These are phyloP conservation scores for Dendrocincla tyrannina DNA, from an alignment of 2,797 vertebrate species.

Conservation along the genomic window DNA sequence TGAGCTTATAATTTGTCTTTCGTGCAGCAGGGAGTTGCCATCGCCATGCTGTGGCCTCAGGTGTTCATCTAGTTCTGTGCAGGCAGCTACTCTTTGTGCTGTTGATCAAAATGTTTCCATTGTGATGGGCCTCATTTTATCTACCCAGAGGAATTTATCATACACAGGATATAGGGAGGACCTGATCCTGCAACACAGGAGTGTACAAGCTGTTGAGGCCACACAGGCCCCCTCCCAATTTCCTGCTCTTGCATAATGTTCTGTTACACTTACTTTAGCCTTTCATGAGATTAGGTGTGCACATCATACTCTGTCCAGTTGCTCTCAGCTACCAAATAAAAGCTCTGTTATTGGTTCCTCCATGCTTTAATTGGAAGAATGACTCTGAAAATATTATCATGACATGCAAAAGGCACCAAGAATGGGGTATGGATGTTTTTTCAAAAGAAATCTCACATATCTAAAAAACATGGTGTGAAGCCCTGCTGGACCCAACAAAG, in stretches of 20 bases:
- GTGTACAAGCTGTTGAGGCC: neutral
- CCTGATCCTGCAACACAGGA: neutral
- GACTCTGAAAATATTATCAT: neutral
- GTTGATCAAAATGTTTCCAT: constrained; percentile 52
- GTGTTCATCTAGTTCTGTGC: constrained; percentile 41
- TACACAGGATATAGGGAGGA: neutral
- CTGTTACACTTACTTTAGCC: neutral
- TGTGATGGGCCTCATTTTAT: constrained; percentile 15
- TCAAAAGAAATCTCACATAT: neutral
- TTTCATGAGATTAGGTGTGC: neutral
- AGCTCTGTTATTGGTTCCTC: neutral
- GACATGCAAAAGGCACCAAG: neutral
- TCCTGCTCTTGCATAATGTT: neutral
- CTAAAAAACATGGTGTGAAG: neutral
- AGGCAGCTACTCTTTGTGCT: constrained; percentile 16
- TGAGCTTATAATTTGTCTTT: constrained; percentile 46
- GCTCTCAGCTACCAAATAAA: neutral
- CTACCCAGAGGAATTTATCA: neutral
- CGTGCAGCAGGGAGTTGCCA: constrained; percentile 30
- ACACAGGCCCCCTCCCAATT: neutral
- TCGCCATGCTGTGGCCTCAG: constrained; percentile 48
- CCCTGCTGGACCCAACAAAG: neutral
- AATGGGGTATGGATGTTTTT: neutral
- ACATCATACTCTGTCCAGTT: neutral
- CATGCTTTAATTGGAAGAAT: neutral